Evolutionary conservation across 2,888 invertebrate species (phyloP).

Genomic region (Volucella inanis): DNA sequence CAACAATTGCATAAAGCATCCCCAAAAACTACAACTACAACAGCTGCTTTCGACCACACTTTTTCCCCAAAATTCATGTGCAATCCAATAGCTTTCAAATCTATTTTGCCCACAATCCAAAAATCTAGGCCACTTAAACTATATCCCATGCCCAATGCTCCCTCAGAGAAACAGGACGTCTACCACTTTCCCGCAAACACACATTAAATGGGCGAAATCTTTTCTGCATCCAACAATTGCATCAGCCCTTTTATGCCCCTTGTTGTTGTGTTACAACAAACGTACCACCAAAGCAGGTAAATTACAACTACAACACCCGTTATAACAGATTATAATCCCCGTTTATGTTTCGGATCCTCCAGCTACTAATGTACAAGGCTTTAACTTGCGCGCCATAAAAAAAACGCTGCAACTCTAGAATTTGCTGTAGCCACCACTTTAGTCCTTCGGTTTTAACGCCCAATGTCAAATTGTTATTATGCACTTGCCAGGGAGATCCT

Average conservation of each 20-base stretch:
- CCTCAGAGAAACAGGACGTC: no score
- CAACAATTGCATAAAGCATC: no score
- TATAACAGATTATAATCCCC: constrained; percentile 52
- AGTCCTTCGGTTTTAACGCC: constrained; percentile 3
- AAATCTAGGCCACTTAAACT: no score
- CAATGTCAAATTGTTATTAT: constrained; percentile 33
- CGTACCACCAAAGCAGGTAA: constrained; percentile 2
- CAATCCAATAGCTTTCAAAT: no score
- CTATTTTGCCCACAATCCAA: no score
- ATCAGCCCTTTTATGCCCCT: no score
- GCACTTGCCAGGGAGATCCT: constrained; percentile 42
- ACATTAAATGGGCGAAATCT: not conserved
- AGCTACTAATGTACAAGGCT: constrained; percentile 48
- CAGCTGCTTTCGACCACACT: no score
- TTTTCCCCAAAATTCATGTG: no score
- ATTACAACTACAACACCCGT: constrained; percentile 23
- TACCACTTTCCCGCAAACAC: not conserved
- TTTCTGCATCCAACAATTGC: not conserved
- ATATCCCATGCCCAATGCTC: no score
- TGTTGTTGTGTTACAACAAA: not conserved
- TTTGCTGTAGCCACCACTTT: not conserved
- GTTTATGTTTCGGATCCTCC: constrained; percentile 46
- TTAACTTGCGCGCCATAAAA: constrained; percentile 52
- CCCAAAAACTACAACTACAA: no score
- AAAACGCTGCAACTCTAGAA: constrained; percentile 31